phyloP scores from a whole-genome alignment of 2,888 invertebrate genomes.

The Nudaria mundana region DNA sequence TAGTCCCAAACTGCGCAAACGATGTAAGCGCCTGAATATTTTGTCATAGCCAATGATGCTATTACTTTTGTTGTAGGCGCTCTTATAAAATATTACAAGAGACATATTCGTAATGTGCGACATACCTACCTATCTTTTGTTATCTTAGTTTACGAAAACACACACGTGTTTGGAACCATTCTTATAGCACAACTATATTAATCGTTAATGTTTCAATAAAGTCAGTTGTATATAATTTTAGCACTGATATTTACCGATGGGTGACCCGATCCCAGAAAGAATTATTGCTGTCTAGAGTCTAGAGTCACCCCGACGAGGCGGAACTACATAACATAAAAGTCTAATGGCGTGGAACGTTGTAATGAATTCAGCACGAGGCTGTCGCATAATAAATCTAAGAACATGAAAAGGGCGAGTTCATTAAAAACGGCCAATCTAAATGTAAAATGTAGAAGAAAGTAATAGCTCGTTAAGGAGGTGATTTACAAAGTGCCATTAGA shows the following conservation, averaged over 20 bases:
- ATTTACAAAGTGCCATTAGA: too few species aligned
- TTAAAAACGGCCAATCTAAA: too few species aligned
- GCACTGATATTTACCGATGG: too few species aligned
- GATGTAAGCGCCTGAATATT: conserved; percentile 23
- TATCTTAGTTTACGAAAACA: background rate
- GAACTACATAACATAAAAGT: background rate
- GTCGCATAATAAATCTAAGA: background rate
- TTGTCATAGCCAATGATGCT: conserved; percentile 19
- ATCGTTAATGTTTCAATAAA: too few species aligned
- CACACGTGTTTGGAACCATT: too few species aligned
- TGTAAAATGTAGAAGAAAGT: too few species aligned
- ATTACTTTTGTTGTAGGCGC: conserved; percentile 24
- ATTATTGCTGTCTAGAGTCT: background rate
- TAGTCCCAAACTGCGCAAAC: conserved; percentile 1
- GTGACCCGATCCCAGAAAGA: background rate
- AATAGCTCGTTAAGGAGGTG: too few species aligned
- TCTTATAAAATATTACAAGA: background rate
- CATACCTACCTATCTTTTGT: background rate
- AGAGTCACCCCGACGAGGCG: background rate
- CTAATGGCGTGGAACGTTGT: background rate
- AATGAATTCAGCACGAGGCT: background rate
- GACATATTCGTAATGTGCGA: background rate
- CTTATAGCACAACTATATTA: too few species aligned
- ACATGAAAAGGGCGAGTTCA: background rate
- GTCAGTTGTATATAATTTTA: too few species aligned